These are phyloP conservation scores for Bothrops jararaca DNA, from an alignment of 2,113 vertebrate genomes.

Conservation along the genomic window DNA sequence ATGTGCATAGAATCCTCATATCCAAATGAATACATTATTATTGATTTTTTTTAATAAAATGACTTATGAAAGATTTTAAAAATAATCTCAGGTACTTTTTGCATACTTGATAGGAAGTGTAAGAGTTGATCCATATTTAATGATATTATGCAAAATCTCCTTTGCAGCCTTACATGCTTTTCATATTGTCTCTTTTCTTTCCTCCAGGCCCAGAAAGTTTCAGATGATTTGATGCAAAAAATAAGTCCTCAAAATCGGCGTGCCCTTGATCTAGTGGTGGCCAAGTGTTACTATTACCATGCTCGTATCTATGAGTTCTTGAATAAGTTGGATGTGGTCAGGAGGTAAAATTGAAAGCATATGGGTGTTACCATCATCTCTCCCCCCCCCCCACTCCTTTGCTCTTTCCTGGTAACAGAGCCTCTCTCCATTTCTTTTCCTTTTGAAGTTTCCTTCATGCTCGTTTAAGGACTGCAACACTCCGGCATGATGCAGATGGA, in stretches of 20 bases:
- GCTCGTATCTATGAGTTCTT: slow-evolving; percentile 94
- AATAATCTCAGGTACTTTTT: neutral
- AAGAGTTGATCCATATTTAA: neutral
- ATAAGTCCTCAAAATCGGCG: slow-evolving; percentile 93
- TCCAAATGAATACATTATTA: neutral
- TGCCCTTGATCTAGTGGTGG: slow-evolving; percentile 91
- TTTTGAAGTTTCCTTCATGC: slow-evolving; percentile 85
- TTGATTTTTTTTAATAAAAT: neutral
- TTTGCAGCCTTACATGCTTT: neutral
- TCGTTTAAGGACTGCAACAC: slow-evolving; percentile 88
- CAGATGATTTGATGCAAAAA: slow-evolving; percentile 93
- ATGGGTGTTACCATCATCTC: neutral
- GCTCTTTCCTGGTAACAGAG: accelerated
- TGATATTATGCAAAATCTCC: neutral
- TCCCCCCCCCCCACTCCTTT: too few species aligned
- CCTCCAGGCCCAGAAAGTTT: slow-evolving; percentile 89
- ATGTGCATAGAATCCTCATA: neutral
- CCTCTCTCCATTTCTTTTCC: neutral
- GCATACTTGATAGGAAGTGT: neutral
- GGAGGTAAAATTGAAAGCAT: slow-evolving; percentile 75
- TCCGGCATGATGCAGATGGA: slow-evolving; percentile 90
- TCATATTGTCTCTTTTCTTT: neutral
- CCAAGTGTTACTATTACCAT: slow-evolving; percentile 97
- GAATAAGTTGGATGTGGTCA: slow-evolving; percentile 85
- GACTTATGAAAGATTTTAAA: neutral